phyloP scores from a whole-genome alignment of 2,888 invertebrate genomes.

The Eledone cirrhosa region DNA sequence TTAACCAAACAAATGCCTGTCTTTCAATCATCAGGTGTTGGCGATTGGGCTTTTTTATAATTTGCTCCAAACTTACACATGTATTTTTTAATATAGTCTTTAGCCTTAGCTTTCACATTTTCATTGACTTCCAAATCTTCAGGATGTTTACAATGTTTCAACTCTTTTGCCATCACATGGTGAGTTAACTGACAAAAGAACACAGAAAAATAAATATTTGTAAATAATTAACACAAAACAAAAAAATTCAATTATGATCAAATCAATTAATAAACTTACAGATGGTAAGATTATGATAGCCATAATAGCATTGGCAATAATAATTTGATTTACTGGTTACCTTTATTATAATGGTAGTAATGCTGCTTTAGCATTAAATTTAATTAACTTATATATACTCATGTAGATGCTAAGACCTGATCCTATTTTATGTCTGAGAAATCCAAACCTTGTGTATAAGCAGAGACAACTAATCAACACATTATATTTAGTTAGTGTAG shows the following conservation, averaged over 20 bases:
- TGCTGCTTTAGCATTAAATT: too few species aligned
- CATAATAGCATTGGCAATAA: too few species aligned
- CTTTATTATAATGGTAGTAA: too few species aligned
- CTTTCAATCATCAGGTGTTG: slow-evolving; percentile 26
- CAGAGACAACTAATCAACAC: too few species aligned
- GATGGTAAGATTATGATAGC: not conserved
- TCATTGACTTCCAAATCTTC: slow-evolving; percentile 88
- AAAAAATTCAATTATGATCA: not conserved
- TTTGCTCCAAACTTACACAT: slow-evolving; percentile 92
- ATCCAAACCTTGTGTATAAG: too few species aligned
- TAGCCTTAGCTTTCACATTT: slow-evolving; percentile 92
- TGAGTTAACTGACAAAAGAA: slow-evolving; percentile 81
- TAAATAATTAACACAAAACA: not conserved
- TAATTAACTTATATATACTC: too few species aligned
- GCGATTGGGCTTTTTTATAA: slow-evolving; percentile 69
- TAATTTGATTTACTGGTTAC: too few species aligned
- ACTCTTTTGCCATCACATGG: slow-evolving; percentile 92
- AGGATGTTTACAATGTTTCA: slow-evolving; percentile 87
- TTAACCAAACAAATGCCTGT: not conserved
- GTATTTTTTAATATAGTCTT: slow-evolving; percentile 93
- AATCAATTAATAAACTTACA: not conserved
- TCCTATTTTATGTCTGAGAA: too few species aligned
- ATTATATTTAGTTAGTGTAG: too few species aligned
- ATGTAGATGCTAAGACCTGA: too few species aligned
- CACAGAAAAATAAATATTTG: not conserved